phyloP scores from a whole-genome alignment of 1,140 invertebrate genomes.

The Trachymyrmex septentrionalis region DNA sequence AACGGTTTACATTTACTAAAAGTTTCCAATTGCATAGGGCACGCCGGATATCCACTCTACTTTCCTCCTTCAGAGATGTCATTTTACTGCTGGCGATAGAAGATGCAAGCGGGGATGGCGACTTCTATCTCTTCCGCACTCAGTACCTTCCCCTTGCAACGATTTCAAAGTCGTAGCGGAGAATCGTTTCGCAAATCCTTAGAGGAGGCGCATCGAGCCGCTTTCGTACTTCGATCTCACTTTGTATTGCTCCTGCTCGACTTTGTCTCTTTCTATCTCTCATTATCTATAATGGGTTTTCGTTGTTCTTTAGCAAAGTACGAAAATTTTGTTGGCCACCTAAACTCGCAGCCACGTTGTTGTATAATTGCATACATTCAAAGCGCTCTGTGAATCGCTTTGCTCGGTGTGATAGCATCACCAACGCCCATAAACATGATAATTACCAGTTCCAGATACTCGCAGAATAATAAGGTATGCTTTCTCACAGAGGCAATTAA shows the following conservation, averaged over 20 bases:
- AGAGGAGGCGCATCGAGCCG: constrained; percentile 70
- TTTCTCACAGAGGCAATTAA: background rate
- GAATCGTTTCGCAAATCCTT: constrained; percentile 78
- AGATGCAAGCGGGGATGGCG: constrained; percentile 64
- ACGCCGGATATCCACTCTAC: constrained; percentile 79
- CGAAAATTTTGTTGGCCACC: constrained; percentile 71
- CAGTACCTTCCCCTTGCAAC: constrained; percentile 50
- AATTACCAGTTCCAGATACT: constrained; percentile 10
- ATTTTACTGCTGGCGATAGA: constrained; percentile 79
- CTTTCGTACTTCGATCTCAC: constrained; percentile 73
- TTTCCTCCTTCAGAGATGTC: constrained; percentile 77
- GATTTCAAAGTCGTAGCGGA: constrained; percentile 78
- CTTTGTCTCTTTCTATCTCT: constrained; percentile 73
- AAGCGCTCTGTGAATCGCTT: background rate
- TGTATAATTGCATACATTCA: constrained; percentile 39
- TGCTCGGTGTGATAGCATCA: constrained; percentile 2
- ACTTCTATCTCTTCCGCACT: constrained; percentile 11
- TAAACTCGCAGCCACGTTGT: constrained; percentile 64
- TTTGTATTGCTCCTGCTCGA: constrained; percentile 49
- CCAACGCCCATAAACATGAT: constrained; percentile 1
- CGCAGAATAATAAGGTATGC: background rate
- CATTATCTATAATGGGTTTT: constrained; percentile 78
- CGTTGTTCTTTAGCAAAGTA: constrained; percentile 70
- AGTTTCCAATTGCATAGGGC: constrained; percentile 80
- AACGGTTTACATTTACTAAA: constrained; percentile 84